Evolutionary conservation across 2,888 invertebrate species (phyloP), one percentile per base, ranked within the genome.

Genomic region (Mechanitis messenoides): DNA sequence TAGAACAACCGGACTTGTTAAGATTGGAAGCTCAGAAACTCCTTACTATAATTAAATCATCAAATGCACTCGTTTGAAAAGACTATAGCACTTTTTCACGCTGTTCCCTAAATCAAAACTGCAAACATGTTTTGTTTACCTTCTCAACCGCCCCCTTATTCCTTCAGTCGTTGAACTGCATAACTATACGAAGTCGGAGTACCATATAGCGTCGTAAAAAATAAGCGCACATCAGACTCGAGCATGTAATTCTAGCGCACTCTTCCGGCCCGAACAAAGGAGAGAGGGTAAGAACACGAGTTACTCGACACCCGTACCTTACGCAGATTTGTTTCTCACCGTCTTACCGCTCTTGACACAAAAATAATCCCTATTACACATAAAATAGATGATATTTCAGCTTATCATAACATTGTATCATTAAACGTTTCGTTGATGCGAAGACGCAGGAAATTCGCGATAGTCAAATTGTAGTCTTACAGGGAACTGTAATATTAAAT

Each of bases 221-320:
- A 89, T 90, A 90, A 89, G 90, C 90, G 87, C 87, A 83, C 89
- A 90, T 90, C 89, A 90, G 87, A 85, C 82, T 89, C 79, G 83
- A 89, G 89, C 89, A 87, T 90, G 90, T 90, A 90, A 90, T 90
- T 90, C 89, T 90, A 90, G 90, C 88, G 87, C 84, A 86, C 88
- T 88, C 90, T 90, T 90, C 90, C 90, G 90, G 85, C 84, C 80
- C 84, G 85, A 87, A 90, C 90, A 90, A 90, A 89, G 85, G 84
- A 86, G 87, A 84, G 89, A 88, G 90, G 88, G 89, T 87, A 89
- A 88, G 88, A 87, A 90, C 90, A 88, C 88, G 90, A 89, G 89
- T 90, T 88, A 90, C 88, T 87, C 89, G 88, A 90, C 90, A 89
- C 90, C 87, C 77, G 85, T 84, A 83, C 87, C 87, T 87, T 84